phyloP scores from a whole-genome alignment of 1,140 invertebrate genomes.

The Panulirus ornatus region DNA sequence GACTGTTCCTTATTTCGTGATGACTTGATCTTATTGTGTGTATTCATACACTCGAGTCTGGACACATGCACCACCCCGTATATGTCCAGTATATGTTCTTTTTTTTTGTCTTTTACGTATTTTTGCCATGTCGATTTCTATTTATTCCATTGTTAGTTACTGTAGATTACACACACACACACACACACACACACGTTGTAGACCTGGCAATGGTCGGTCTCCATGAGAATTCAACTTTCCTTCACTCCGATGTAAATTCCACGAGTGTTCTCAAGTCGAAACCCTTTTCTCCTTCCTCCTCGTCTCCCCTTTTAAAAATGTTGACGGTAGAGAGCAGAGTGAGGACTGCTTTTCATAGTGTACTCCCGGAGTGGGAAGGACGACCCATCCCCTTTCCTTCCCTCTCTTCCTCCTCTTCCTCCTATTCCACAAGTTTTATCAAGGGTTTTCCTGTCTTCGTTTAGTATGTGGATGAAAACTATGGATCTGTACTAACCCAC shows the following conservation, averaged over 20 bases:
- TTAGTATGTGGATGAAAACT: neutral
- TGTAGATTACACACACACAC: conserved; percentile 11
- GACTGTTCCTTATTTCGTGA: neutral
- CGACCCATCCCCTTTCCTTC: neutral
- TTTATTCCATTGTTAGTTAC: neutral
- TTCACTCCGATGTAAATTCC: too few species aligned
- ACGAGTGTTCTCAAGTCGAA: neutral
- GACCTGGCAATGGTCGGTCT: neutral
- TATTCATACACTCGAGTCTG: neutral
- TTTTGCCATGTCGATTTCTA: neutral
- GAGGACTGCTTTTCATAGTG: neutral
- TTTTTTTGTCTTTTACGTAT: neutral
- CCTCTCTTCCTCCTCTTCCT: conserved; percentile 3
- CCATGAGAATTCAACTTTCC: too few species aligned
- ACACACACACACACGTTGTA: neutral
- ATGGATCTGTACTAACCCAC: neutral
- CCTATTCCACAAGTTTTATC: too few species aligned
- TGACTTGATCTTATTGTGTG: neutral
- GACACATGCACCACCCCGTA: neutral
- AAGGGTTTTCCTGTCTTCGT: neutral
- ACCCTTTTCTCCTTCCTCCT: conserved; percentile 1
- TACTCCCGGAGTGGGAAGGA: too few species aligned
- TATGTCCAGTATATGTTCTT: neutral
- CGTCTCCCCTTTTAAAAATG: neutral
- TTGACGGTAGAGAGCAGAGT: neutral